phyloP scores from a whole-genome alignment of 2,113 vertebrate genomes.

The Abramis brama region DNA sequence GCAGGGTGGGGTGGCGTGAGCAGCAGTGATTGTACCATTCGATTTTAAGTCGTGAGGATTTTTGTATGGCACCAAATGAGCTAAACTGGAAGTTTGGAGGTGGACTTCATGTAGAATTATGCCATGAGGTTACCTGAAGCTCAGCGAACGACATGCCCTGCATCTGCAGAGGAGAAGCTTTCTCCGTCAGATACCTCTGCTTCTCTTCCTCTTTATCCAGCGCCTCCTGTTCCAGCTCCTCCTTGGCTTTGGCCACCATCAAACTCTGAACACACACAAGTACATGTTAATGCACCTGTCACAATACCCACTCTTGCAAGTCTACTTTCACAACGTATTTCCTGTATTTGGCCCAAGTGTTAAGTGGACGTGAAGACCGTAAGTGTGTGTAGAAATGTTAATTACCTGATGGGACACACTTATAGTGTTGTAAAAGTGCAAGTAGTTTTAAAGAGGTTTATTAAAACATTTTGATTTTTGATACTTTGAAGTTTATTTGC shows the following conservation, averaged over 20 bases:
- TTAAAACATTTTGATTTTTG: too few species aligned
- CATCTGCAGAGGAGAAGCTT: constrained; percentile 76
- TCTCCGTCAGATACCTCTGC: constrained; percentile 81
- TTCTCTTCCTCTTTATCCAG: constrained; percentile 89
- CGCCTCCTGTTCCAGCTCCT: constrained; percentile 89
- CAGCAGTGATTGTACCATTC: not conserved
- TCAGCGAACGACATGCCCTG: constrained; percentile 77
- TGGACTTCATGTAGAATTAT: not conserved
- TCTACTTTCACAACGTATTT: too few species aligned
- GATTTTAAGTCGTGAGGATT: not conserved
- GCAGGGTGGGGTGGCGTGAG: not conserved
- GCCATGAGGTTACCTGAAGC: constrained; percentile 78
- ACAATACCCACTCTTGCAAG: not conserved
- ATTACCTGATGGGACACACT: too few species aligned
- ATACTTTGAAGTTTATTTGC: too few species aligned
- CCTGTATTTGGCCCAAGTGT: not conserved
- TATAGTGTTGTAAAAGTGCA: too few species aligned
- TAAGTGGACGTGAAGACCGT: not conserved
- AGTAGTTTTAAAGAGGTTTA: too few species aligned
- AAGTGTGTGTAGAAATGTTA: not conserved
- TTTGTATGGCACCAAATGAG: not conserved
- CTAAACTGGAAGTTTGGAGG: not conserved
- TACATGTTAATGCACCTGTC: not conserved
- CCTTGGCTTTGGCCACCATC: constrained; percentile 92
- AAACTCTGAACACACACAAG: constrained; percentile 78